Evolutionary conservation across 2,888 invertebrate species (phyloP).

Genomic region (Alitta virens): DNA sequence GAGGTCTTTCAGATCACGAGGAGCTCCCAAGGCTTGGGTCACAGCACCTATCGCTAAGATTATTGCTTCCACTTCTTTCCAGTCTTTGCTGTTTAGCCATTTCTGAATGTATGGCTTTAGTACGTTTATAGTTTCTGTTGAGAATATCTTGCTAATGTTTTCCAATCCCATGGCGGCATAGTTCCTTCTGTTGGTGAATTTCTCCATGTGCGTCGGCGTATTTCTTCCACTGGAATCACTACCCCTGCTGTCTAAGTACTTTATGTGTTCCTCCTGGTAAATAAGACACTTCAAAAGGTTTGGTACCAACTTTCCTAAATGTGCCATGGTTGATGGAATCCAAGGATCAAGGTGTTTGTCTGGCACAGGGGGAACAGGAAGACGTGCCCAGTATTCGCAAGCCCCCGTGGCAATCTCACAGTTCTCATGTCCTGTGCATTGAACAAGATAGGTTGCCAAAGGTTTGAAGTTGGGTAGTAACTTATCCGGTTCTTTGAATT

Average conservation of each 20-base stretch:
- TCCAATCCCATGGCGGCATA: slow-evolving; percentile 27
- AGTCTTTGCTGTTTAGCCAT: slow-evolving; percentile 21
- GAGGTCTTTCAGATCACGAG: slow-evolving; percentile 19
- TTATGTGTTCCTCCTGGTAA: slow-evolving; percentile 21
- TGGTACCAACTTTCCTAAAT: slow-evolving; percentile 22
- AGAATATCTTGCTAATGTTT: slow-evolving; percentile 25
- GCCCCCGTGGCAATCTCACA: slow-evolving; percentile 18
- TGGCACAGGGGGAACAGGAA: slow-evolving; percentile 26
- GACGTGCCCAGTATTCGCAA: slow-evolving; percentile 25
- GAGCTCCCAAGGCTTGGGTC: slow-evolving; percentile 25
- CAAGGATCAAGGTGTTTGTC: slow-evolving; percentile 20
- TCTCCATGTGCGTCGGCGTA: slow-evolving; percentile 15
- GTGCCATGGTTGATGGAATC: slow-evolving; percentile 18
- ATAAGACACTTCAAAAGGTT: slow-evolving; percentile 20
- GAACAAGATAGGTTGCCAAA: slow-evolving; percentile 15
- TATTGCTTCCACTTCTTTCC: slow-evolving; percentile 23
- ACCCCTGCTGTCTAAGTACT: slow-evolving; percentile 10
- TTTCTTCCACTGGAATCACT: background rate
- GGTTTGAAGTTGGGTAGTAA: slow-evolving; percentile 19
- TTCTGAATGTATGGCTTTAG: slow-evolving; percentile 18
- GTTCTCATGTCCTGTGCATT: slow-evolving; percentile 14
- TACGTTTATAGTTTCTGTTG: slow-evolving; percentile 16
- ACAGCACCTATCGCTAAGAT: slow-evolving; percentile 25
- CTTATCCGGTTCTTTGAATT: slow-evolving; percentile 15
- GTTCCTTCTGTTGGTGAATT: slow-evolving; percentile 18